phyloP scores from a whole-genome alignment of 2,888 invertebrate species.

The Tetheella fluctuosa region DNA sequence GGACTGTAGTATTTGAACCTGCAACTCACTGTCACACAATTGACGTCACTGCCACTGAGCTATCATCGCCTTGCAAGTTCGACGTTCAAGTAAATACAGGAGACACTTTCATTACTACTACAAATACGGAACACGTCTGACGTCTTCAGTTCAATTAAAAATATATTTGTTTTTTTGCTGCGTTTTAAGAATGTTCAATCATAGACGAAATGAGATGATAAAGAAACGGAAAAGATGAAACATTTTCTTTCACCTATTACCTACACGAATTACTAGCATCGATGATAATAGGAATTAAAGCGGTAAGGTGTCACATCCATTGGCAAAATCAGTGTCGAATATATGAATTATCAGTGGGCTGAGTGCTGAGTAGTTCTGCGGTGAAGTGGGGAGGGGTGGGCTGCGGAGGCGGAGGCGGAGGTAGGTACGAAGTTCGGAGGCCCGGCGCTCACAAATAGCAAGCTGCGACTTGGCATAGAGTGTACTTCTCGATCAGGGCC shows the following conservation, averaged over 20 bases:
- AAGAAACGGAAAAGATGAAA: neutral
- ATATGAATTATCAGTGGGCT: slow-evolving; percentile 55
- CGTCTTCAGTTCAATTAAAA: too few species aligned
- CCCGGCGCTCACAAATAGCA: slow-evolving; percentile 77
- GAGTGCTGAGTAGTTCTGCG: slow-evolving; percentile 20
- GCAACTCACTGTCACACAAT: too few species aligned
- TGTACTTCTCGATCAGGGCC: slow-evolving; percentile 68
- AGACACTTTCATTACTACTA: too few species aligned
- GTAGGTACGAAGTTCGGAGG: slow-evolving; percentile 65
- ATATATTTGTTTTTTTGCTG: too few species aligned
- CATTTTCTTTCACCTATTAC: neutral
- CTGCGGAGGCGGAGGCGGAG: slow-evolving; percentile 45
- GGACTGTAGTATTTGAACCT: too few species aligned
- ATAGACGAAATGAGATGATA: neutral
- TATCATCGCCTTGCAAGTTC: too few species aligned
- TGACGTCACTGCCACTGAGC: too few species aligned
- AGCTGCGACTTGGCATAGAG: slow-evolving; percentile 78
- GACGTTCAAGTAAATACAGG: too few species aligned
- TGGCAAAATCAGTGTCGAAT: slow-evolving; percentile 48
- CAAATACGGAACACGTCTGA: too few species aligned
- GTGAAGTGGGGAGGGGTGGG: slow-evolving; percentile 27
- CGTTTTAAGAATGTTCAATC: too few species aligned
- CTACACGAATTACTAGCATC: neutral
- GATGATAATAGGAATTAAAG: slow-evolving; percentile 11
- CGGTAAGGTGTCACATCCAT: slow-evolving; percentile 28